phyloP scores from a whole-genome alignment of 2,797 vertebrate species.

The Rhinoraja longicauda region DNA sequence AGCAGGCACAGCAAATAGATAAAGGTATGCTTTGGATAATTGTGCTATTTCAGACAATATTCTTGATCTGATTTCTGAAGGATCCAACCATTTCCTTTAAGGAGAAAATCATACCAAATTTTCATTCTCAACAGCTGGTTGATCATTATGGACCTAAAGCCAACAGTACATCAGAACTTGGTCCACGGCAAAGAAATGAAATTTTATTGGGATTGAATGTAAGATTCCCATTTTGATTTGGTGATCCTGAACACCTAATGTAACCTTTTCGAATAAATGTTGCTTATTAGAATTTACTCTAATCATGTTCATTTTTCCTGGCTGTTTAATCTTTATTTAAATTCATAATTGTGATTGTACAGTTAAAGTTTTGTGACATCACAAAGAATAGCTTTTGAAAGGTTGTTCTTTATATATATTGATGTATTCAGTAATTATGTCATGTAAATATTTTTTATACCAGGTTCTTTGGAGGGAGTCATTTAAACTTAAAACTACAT shows the following conservation, averaged over 20 bases:
- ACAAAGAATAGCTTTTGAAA: background rate
- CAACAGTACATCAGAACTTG: background rate
- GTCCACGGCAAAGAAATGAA: background rate
- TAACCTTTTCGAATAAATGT: background rate
- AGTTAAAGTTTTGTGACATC: background rate
- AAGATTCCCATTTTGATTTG: background rate
- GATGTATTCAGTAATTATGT: background rate
- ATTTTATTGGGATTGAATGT: background rate
- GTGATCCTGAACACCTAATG: background rate
- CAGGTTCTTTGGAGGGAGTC: conserved; percentile 6
- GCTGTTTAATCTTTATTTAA: background rate
- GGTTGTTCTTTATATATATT: background rate
- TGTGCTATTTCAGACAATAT: too few species aligned
- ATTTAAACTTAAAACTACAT: background rate
- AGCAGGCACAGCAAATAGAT: background rate
- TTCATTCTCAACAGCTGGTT: background rate
- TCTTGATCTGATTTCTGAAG: background rate
- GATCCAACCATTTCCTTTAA: background rate
- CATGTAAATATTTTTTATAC: conserved; percentile 14
- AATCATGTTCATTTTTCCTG: background rate
- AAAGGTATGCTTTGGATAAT: background rate
- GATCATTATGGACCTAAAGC: background rate
- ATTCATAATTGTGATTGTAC: conserved; percentile 19
- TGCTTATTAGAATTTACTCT: background rate
- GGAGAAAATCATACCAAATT: background rate